These are phyloP conservation scores for Drosophila limbata DNA, from an alignment of 2,888 invertebrate species.

Conservation along the genomic window DNA sequence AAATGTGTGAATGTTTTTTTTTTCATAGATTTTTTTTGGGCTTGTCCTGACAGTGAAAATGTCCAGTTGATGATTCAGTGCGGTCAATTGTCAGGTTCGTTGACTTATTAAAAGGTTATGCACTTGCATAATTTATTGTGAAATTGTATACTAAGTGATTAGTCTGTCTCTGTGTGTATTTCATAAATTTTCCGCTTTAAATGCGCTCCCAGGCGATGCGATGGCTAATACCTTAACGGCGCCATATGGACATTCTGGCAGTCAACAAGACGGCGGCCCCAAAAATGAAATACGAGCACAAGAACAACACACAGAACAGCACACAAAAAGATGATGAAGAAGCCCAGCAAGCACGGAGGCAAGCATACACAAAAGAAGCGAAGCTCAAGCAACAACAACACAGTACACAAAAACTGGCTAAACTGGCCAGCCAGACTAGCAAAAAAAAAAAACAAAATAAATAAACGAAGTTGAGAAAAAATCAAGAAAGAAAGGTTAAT, in stretches of 20 bases:
- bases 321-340: constrained; percentile 57
- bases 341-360: constrained; percentile 55
- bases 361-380: constrained; percentile 39
- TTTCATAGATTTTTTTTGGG: constrained; percentile 10
- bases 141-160: constrained; percentile 65
- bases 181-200: constrained; percentile 73
- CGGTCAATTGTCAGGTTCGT: constrained; percentile 56
- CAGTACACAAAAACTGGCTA: constrained; percentile 53
- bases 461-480: constrained; percentile 12
- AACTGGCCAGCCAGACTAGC: constrained; percentile 68
- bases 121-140: constrained; percentile 69
- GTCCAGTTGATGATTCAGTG: constrained; percentile 42
- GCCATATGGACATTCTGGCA: constrained; percentile 73
- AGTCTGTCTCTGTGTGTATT: constrained; percentile 15
- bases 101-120: constrained; percentile 67
- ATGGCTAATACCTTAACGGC: constrained; percentile 61
- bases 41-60: constrained; percentile 41
- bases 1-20: constrained; percentile 18
- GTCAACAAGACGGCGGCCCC: constrained; percentile 26
- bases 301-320: constrained; percentile 65
- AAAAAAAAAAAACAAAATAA: constrained; percentile 34
- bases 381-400: constrained; percentile 29
- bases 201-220: constrained; percentile 47
- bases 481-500: background rate
- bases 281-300: constrained; percentile 76